These are phyloP conservation scores for Lepisosteus osseus DNA, from an alignment of 2,113 vertebrate genomes.

Conservation along the genomic window DNA sequence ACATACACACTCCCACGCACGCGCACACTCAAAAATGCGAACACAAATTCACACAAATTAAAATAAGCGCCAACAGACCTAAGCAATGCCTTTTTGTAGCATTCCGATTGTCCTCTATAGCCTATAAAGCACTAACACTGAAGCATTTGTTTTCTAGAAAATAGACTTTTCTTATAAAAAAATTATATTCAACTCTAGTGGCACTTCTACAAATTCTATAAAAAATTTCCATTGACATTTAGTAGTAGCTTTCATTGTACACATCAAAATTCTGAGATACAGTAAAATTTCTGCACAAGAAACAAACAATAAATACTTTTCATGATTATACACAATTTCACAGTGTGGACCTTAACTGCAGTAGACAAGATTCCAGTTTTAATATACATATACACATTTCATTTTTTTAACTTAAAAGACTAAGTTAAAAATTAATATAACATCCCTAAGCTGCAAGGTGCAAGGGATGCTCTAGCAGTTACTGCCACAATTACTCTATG, in stretches of 20 bases:
- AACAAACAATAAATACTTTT: slow-evolving; percentile 72
- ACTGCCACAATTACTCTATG: slow-evolving; percentile 38
- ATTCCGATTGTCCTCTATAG: slow-evolving; percentile 72
- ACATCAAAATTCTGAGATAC: slow-evolving; percentile 57
- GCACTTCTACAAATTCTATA: slow-evolving; percentile 76
- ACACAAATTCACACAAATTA: slow-evolving; percentile 56
- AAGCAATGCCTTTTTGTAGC: slow-evolving; percentile 61
- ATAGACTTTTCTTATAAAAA: slow-evolving; percentile 73
- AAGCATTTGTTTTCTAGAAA: slow-evolving; percentile 71
- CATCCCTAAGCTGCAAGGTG: slow-evolving; percentile 36
- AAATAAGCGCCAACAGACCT: slow-evolving; percentile 58
- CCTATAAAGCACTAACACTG: slow-evolving; percentile 68
- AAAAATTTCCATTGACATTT: slow-evolving; percentile 61
- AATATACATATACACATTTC: slow-evolving; percentile 36
- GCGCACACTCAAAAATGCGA: slow-evolving; percentile 59
- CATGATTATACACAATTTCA: slow-evolving; percentile 74
- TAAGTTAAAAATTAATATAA: slow-evolving; percentile 56
- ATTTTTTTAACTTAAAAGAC: slow-evolving; percentile 42
- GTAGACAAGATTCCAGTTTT: slow-evolving; percentile 65
- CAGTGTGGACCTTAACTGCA: slow-evolving; percentile 65
- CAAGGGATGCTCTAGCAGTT: slow-evolving; percentile 22
- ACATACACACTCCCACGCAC: slow-evolving; percentile 35
- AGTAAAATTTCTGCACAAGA: slow-evolving; percentile 62
- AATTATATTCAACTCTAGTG: slow-evolving; percentile 80
- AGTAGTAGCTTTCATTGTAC: slow-evolving; percentile 52